A percentile compares a stretch with the other conserved stretches of the same genome.
Evolutionary conservation across 2,797 vertebrate genomes (phyloP).

Genomic region (Smutsia gigantea): DNA sequence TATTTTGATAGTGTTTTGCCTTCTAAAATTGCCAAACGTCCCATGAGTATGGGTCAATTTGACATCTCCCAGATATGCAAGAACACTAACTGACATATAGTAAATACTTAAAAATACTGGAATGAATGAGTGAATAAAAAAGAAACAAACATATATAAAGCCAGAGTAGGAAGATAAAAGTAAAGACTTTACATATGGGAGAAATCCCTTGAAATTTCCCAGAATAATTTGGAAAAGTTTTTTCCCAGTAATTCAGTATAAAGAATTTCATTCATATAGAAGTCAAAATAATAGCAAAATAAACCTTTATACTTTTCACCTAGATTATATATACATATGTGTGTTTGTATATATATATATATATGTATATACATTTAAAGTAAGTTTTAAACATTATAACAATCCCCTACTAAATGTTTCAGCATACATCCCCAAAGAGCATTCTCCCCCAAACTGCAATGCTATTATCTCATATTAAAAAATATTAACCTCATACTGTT

Average conservation of each 20-base stretch:
- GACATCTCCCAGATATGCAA: rapidly evolving
- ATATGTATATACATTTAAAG: neutral
- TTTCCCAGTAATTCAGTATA: neutral
- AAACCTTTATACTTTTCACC: neutral
- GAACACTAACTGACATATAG: neutral
- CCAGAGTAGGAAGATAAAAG: neutral
- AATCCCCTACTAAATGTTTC: neutral
- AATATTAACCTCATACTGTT: neutral
- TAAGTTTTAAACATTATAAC: neutral
- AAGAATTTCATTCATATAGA: neutral
- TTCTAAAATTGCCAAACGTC: neutral
- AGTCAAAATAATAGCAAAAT: neutral
- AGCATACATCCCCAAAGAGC: neutral
- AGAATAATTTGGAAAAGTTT: neutral
- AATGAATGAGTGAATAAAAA: neutral
- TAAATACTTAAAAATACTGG: neutral
- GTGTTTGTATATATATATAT: too few relatives aligned
- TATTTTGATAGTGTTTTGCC: neutral
- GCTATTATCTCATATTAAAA: neutral
- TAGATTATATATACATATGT: neutral
- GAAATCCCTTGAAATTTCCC: neutral
- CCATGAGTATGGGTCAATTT: neutral
- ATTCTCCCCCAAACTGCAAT: neutral
- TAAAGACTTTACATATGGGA: neutral
- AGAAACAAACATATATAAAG: neutral